Percentiles rank a stretch among this genome's conserved stretches.
Evolutionary conservation across 2,888 invertebrate genomes (phyloP).

Genomic region (Pseudolycoriella hygida): DNA sequence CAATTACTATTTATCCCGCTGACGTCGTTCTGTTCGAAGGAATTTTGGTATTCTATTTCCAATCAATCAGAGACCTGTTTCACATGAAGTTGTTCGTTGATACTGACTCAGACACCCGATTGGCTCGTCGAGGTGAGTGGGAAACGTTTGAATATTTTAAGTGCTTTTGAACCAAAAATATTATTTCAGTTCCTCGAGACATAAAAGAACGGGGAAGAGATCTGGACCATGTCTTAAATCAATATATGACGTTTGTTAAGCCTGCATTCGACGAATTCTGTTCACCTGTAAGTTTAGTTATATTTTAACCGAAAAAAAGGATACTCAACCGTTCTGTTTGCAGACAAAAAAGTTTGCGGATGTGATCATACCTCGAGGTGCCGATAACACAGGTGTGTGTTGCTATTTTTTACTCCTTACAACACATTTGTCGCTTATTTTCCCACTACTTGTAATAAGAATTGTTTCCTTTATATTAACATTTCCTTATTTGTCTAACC

Average conservation of each 20-base stretch:
- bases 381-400: constrained; percentile 83
- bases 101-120: constrained; percentile 93
- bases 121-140: constrained; percentile 73
- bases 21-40: constrained; percentile 97
- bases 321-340: too few relatives aligned
- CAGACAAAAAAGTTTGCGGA: constrained; percentile 99
- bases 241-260: constrained; percentile 96
- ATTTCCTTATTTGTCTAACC: too few relatives aligned
- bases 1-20: constrained; percentile 75
- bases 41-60: constrained; percentile 94
- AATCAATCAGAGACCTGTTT: constrained; percentile 83
- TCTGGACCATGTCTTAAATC: constrained; percentile 83
- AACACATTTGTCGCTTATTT: not conserved
- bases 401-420: not conserved
- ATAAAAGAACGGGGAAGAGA: constrained; percentile 89
- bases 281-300: constrained; percentile 55
- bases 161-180: constrained; percentile 4
- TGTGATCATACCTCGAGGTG: constrained; percentile 96
- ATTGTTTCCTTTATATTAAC: too few relatives aligned
- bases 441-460: too few relatives aligned
- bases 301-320: too few relatives aligned
- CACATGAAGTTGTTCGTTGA: constrained; percentile 99
- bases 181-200: constrained; percentile 71
- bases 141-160: constrained; percentile 2
- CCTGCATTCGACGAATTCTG: constrained; percentile 99